Evolutionary conservation across 2,888 invertebrate genomes (phyloP).

Genomic region (Nomada hirtipes): DNA sequence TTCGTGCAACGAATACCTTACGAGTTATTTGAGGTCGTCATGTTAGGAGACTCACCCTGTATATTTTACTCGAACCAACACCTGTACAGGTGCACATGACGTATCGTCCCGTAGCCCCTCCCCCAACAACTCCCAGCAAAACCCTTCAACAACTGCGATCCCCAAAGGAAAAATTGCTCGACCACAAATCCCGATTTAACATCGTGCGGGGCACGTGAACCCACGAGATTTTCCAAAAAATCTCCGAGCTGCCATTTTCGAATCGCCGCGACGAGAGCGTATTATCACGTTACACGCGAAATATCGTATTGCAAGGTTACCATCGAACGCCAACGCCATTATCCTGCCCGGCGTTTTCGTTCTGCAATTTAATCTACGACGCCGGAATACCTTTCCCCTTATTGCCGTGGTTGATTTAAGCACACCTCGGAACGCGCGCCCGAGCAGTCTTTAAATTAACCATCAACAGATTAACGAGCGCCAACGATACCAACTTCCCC

Average conservation of each 20-base stretch:
- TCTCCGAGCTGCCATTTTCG: conserved; percentile 5
- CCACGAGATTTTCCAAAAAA: not conserved
- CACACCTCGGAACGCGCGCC: conserved; percentile 37
- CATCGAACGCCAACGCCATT: conserved; percentile 48
- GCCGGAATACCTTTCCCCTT: conserved; percentile 34
- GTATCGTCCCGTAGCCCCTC: no score
- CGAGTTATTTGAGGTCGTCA: no score
- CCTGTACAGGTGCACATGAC: not conserved
- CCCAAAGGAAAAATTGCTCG: not conserved
- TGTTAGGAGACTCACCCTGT: no score
- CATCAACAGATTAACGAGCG: conserved; percentile 63
- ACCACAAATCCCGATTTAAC: not conserved
- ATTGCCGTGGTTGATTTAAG: conserved; percentile 54
- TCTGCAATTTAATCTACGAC: conserved; percentile 55
- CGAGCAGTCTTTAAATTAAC: conserved; percentile 57
- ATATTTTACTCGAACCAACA: not conserved
- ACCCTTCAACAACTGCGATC: no score
- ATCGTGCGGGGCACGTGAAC: not conserved
- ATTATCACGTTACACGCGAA: conserved; percentile 50
- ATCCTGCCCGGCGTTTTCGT: conserved; percentile 44
- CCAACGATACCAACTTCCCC: conserved; percentile 12
- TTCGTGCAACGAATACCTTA: no score
- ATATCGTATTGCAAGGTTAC: conserved; percentile 46
- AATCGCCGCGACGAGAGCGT: conserved; percentile 17
- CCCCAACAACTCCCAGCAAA: no score